These are phyloP conservation scores for Stictocephala bisonia DNA, from an alignment of 2,888 invertebrate species.

Conservation along the genomic window DNA sequence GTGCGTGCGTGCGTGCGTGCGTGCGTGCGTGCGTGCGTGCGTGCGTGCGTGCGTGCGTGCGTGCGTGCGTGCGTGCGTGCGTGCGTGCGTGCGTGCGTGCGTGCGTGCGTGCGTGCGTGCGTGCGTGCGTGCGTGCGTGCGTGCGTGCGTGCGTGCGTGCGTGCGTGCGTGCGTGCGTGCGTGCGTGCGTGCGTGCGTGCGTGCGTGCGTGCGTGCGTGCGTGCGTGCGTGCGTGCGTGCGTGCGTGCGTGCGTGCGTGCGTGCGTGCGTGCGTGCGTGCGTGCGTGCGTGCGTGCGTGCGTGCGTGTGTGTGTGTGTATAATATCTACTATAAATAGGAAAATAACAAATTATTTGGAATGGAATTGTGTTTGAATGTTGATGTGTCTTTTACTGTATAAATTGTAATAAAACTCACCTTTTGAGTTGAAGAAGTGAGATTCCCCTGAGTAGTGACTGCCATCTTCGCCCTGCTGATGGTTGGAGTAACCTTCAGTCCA, in stretches of 20 bases:
- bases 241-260: slow-evolving; percentile 35
- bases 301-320: slow-evolving; percentile 24
- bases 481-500: slow-evolving; percentile 9
- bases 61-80: slow-evolving; percentile 27
- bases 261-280: slow-evolving; percentile 35
- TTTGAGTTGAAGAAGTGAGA: background rate
- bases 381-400: background rate
- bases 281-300: slow-evolving; percentile 35
- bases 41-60: slow-evolving; percentile 34
- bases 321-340: too few relatives aligned
- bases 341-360: too few relatives aligned
- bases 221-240: slow-evolving; percentile 35
- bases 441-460: background rate
- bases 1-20: slow-evolving; percentile 25
- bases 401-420: background rate
- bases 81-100: slow-evolving; percentile 35
- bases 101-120: slow-evolving; percentile 35
- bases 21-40: slow-evolving; percentile 27
- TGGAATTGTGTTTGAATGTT: slow-evolving; percentile 32
- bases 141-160: slow-evolving; percentile 35
- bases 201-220: slow-evolving; percentile 34
- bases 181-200: slow-evolving; percentile 35
- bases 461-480: slow-evolving; percentile 1
- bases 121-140: slow-evolving; percentile 35
- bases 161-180: slow-evolving; percentile 35